A percentile compares a stretch with the other conserved stretches of the same genome.
phyloP scores from a whole-genome alignment of 2,888 invertebrate species.

The Nasonovia ribisnigri region DNA sequence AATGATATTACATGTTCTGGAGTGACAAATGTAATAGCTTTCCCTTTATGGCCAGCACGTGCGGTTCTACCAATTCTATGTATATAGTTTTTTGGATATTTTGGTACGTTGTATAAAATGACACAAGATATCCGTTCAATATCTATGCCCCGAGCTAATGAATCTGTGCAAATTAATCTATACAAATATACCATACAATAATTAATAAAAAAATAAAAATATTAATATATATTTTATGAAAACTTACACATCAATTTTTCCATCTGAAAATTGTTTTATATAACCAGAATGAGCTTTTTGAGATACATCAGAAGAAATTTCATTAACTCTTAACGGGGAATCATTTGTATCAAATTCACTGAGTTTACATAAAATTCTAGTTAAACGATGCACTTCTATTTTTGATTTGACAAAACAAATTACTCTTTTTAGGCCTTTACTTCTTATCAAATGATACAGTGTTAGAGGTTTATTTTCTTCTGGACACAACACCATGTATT shows the following conservation, averaged over 20 bases:
- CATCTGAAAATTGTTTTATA: slow-evolving; percentile 78
- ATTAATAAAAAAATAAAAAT: not conserved
- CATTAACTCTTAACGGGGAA: slow-evolving; percentile 74
- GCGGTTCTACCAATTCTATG: slow-evolving; percentile 96
- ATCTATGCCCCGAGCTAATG: slow-evolving; percentile 95
- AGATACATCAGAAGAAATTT: slow-evolving; percentile 78
- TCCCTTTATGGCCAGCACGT: slow-evolving; percentile 88
- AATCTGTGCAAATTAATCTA: slow-evolving; percentile 91
- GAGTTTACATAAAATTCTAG: slow-evolving; percentile 75
- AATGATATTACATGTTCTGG: slow-evolving; percentile 73
- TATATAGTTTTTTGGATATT: slow-evolving; percentile 89
- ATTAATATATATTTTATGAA: slow-evolving; percentile 46
- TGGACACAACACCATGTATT: slow-evolving; percentile 78
- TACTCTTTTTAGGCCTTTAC: slow-evolving; percentile 79
- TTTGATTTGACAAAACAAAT: slow-evolving; percentile 92
- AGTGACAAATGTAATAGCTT: slow-evolving; percentile 84
- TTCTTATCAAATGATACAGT: slow-evolving; percentile 78
- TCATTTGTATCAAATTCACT: slow-evolving; percentile 70
- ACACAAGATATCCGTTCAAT: slow-evolving; percentile 90
- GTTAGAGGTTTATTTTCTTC: slow-evolving; percentile 84
- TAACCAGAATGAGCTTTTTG: slow-evolving; percentile 77
- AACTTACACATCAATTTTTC: slow-evolving; percentile 83
- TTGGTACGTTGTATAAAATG: slow-evolving; percentile 91
- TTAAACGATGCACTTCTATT: slow-evolving; percentile 82
- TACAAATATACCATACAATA: slow-evolving; percentile 66